These are phyloP conservation scores for Ochlodes sylvanus DNA, from an alignment of 2,888 invertebrate genomes.

Conservation along the genomic window DNA sequence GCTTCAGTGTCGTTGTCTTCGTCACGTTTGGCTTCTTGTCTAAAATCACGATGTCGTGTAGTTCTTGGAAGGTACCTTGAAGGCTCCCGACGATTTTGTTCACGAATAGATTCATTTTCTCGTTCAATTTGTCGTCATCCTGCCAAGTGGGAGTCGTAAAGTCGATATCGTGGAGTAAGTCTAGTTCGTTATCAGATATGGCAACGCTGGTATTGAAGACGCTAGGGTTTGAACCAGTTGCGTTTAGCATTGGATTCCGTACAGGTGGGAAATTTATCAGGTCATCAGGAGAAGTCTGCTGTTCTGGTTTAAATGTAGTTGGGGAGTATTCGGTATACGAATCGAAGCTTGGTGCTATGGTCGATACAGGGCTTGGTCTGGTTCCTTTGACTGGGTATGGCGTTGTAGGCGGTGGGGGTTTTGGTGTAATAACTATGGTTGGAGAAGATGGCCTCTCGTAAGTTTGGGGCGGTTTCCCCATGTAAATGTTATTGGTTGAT, in stretches of 20 bases:
- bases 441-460: constrained; percentile 83
- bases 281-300: constrained; percentile 89
- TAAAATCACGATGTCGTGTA: constrained; percentile 89
- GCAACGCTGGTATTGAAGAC: constrained; percentile 80
- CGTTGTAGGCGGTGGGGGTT: constrained; percentile 81
- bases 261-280: constrained; percentile 93
- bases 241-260: constrained; percentile 92
- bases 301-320: constrained; percentile 78
- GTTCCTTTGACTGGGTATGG: constrained; percentile 64
- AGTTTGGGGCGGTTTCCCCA: constrained; percentile 65
- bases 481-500: constrained; percentile 82
- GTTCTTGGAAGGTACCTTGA: constrained; percentile 92
- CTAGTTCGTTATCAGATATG: constrained; percentile 81
- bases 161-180: constrained; percentile 83
- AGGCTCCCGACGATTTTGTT: constrained; percentile 93
- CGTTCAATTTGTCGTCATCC: constrained; percentile 90
- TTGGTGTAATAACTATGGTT: constrained; percentile 88
- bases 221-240: constrained; percentile 84
- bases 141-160: constrained; percentile 91
- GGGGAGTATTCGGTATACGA: constrained; percentile 58
- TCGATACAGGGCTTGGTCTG: constrained; percentile 55
- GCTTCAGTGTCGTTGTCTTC: constrained; percentile 72
- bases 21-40: constrained; percentile 75
- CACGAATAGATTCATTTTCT: constrained; percentile 93
- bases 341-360: constrained; percentile 62